These are phyloP conservation scores for Drosophila robusta DNA, from an alignment of 2,888 invertebrate species.

Conservation along the genomic window DNA sequence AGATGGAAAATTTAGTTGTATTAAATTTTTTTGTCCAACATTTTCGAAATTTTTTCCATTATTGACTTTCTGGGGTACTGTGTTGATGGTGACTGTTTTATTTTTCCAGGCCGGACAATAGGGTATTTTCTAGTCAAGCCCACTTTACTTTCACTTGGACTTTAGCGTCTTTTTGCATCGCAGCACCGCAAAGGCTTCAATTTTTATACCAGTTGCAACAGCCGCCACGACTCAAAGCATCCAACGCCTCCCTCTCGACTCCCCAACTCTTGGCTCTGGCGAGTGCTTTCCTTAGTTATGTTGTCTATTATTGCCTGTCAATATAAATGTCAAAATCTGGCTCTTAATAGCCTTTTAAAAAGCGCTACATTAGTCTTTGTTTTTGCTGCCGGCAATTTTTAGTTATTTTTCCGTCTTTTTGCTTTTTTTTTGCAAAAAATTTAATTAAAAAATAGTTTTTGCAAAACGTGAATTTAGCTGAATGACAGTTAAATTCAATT, in stretches of 20 bases:
- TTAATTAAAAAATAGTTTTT: constrained; percentile 57
- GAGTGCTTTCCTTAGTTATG: constrained; percentile 64
- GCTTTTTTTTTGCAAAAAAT: constrained; percentile 25
- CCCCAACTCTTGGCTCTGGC: not conserved
- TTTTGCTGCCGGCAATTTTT: constrained; percentile 43
- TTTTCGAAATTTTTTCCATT: not conserved
- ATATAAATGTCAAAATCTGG: constrained; percentile 79
- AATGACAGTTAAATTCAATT: constrained; percentile 68
- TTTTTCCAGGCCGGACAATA: not conserved
- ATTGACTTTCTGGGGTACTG: not conserved
- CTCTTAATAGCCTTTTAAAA: constrained; percentile 71
- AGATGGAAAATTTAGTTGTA: no score
- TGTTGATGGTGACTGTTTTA: not conserved
- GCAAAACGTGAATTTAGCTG: constrained; percentile 22
- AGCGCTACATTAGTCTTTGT: constrained; percentile 48
- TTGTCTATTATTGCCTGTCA: constrained; percentile 81
- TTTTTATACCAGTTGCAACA: constrained; percentile 57
- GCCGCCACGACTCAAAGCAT: constrained; percentile 10
- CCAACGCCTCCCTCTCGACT: constrained; percentile 3
- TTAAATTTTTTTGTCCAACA: no score
- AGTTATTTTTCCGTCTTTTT: constrained; percentile 2
- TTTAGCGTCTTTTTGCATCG: constrained; percentile 28
- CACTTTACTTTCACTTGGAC: constrained; percentile 2
- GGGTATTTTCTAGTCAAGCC: not conserved
- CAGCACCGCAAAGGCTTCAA: constrained; percentile 60